Evolutionary conservation across 2,888 invertebrate species (phyloP), one percentile per base, ranked within the genome.

Genomic region (Himalopsyche japonica): DNA sequence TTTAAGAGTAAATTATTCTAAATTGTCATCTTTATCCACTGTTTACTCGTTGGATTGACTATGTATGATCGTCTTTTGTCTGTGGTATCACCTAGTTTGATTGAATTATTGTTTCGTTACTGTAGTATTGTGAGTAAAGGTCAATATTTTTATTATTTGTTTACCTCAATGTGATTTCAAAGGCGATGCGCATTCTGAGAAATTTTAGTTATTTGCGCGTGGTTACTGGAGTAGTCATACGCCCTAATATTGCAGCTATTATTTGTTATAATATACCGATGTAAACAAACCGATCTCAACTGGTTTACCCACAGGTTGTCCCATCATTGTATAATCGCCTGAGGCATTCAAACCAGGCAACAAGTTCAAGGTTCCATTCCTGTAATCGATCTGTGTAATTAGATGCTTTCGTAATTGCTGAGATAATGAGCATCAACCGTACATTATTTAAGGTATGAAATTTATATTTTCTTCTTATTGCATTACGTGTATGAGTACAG

Each of bases 271-370:
- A 47, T 82, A 20, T 37, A 83, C 80, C 76, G 12, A 84, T 84
- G 84, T 84, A 84, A 84, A 84, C 84, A 84, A 84, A 81, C 79
- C 32, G 30, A 32, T 37, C 34, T 34, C 37, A 76, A 81, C 84
- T 84, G 81, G 84, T 84, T 84, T 81, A 70, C 70, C 30, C 15
- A 24, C 27, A 70, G 15, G 70, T 70, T 70, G 70, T 27, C 27
- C 70, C 81, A 78, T 78, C 43, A 48, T 84, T 84, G 84, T 84
- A 81, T 84, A 84, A 84, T 81, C 78, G 84, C 84, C 79, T 27
- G 81, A 79, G 84, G 81, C 81, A 20, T 49, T 76, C 79, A 84
- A 79, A 79, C 81, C 81, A 37, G 48, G 81, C 70, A 76, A 48
- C 84, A 84, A 84, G 84, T 81, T 84, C 84, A 84, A 81, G 84